Evolutionary conservation across 2,797 vertebrate species (phyloP).

Genomic region (Adelosebastes latens): DNA sequence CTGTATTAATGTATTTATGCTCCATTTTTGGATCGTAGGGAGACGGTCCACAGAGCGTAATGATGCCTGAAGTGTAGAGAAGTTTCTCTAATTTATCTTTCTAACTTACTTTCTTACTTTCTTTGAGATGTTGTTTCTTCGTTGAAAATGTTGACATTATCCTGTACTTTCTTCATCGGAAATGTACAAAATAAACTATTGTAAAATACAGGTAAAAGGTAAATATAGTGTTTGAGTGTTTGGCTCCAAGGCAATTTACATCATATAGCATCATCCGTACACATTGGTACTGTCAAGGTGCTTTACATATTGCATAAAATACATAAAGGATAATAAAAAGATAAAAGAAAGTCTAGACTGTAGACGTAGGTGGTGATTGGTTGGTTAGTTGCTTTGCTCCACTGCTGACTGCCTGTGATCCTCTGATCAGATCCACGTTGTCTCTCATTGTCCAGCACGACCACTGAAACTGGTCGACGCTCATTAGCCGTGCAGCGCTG

Average conservation of each 20-base stretch:
- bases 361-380: background rate
- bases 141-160: background rate
- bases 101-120: background rate
- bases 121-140: background rate
- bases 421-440: background rate
- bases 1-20: too few relatives aligned
- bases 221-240: background rate
- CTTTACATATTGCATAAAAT: background rate
- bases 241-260: too few relatives aligned
- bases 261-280: too few relatives aligned
- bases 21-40: background rate
- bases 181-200: background rate
- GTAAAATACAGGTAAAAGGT: background rate
- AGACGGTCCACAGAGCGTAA: background rate
- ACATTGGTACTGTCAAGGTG: background rate
- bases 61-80: background rate
- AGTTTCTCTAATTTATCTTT: background rate
- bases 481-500: background rate
- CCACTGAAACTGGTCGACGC: background rate
- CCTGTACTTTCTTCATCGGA: background rate
- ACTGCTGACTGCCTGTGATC: background rate
- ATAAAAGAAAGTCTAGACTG: background rate
- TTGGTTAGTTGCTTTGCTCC: background rate
- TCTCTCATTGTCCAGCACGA: background rate
- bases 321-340: background rate